A percentile compares a stretch with the other conserved stretches of the same genome.
Evolutionary conservation across 2,888 invertebrate genomes (phyloP).

Genomic region (Meteorus colon): DNA sequence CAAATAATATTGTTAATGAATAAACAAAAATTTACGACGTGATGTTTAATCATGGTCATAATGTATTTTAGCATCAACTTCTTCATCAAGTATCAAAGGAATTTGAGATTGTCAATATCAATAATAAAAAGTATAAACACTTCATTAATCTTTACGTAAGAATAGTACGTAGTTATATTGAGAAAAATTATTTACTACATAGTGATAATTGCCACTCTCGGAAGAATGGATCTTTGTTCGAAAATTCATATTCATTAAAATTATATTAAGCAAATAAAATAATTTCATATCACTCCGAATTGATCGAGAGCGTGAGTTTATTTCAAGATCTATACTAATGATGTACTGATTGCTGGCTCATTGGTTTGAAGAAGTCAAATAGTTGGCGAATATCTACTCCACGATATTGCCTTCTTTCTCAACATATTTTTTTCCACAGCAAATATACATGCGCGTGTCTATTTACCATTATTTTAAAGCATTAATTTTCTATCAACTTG

Average conservation of each 20-base stretch:
- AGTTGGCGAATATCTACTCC: neutral
- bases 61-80: neutral
- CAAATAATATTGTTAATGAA: constrained; percentile 8
- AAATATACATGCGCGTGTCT: neutral
- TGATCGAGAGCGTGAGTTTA: neutral
- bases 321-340: neutral
- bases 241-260: neutral
- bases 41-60: constrained; percentile 16
- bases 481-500: neutral
- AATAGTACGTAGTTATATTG: neutral
- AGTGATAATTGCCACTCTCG: neutral
- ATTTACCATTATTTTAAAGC: neutral
- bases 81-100: no score
- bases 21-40: neutral
- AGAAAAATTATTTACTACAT: neutral
- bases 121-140: neutral
- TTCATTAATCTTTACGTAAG: neutral
- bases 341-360: neutral
- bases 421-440: neutral
- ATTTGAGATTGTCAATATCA: neutral
- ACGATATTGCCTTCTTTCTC: neutral
- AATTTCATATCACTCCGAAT: neutral
- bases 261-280: neutral
- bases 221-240: neutral
- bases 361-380: neutral